A percentile compares a stretch with the other conserved stretches of the same genome.
These are phyloP conservation scores for Epinephelus cyanopodus DNA, from an alignment of 2,113 vertebrate species.

Conservation along the genomic window DNA sequence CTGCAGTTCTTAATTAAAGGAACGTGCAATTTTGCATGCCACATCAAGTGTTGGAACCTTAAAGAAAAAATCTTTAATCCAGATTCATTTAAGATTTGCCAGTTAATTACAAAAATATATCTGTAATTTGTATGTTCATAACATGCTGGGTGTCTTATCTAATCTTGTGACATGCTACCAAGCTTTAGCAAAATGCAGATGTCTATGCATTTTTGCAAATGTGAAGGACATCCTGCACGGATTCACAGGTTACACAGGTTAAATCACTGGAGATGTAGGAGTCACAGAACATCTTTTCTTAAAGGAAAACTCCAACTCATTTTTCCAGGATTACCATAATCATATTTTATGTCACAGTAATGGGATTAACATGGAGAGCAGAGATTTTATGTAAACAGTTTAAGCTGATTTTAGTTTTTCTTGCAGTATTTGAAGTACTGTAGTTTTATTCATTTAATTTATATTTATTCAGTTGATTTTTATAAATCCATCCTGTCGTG, in stretches of 20 bases:
- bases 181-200: background rate
- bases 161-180: background rate
- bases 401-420: background rate
- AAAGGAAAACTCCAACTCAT: background rate
- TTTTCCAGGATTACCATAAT: background rate
- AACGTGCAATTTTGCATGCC: background rate
- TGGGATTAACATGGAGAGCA: background rate
- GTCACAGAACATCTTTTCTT: background rate
- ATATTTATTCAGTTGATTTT: no score
- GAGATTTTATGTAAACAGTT: background rate
- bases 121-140: background rate
- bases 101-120: background rate
- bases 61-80: background rate
- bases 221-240: background rate
- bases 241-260: background rate
- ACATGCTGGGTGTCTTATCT: background rate
- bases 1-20: background rate
- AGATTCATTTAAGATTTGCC: background rate
- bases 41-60: background rate
- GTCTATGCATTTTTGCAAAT: background rate
- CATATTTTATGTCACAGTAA: conserved; percentile 3
- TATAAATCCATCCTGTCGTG: no score
- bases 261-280: conserved; percentile 1
- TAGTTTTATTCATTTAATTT: no score
- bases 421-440: background rate